Evolutionary conservation across 2,113 vertebrate genomes (phyloP).

Genomic region (Puffinus mauretanicus): DNA sequence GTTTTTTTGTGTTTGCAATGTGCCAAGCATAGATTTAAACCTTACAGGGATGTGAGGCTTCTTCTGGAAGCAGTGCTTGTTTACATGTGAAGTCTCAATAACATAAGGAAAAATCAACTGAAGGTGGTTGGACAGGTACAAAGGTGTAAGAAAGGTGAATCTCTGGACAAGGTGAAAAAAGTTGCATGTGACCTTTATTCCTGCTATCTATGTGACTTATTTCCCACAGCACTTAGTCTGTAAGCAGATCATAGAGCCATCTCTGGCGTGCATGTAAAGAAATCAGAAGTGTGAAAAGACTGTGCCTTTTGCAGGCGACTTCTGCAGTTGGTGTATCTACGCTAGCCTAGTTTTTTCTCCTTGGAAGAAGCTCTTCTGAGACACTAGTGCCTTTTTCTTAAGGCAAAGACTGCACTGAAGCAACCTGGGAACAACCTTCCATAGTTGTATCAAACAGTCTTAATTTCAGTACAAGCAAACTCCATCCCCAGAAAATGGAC

Average conservation of each 20-base stretch:
- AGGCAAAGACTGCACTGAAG: not conserved
- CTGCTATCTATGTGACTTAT: rapidly evolving
- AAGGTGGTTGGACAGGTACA: not conserved
- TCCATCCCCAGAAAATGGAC: not conserved
- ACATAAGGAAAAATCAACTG: not conserved
- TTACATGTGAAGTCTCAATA: not conserved
- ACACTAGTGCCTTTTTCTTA: not conserved
- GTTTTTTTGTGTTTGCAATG: not conserved
- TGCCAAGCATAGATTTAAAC: not conserved
- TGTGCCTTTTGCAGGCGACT: not conserved
- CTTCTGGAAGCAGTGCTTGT: not conserved
- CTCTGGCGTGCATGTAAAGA: not conserved
- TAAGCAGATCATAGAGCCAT: not conserved
- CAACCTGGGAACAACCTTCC: not conserved
- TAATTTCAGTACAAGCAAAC: not conserved
- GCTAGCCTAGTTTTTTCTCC: not conserved
- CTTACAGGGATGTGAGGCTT: not conserved
- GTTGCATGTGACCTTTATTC: not conserved
- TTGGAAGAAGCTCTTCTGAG: not conserved
- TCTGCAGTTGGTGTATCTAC: not conserved
- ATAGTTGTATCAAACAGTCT: not conserved
- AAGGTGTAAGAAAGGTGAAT: not conserved
- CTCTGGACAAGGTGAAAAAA: not conserved
- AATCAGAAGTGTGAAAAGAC: not conserved
- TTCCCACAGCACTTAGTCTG: not conserved